Base-by-base conservation (phyloP, 2,797 vertebrate genomes). In the Champsocephalus esox region DNA sequence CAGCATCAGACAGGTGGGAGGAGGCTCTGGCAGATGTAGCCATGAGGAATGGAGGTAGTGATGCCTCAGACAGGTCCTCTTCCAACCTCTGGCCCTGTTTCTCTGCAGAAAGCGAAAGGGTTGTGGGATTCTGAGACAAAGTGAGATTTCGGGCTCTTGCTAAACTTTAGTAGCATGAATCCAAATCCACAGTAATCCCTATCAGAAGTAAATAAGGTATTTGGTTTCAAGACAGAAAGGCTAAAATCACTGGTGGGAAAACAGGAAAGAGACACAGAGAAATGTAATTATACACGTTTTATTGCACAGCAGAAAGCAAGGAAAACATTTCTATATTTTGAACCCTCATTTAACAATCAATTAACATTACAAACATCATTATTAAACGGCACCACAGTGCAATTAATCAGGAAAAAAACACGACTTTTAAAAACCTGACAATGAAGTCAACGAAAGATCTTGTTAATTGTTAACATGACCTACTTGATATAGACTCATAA, bases 1-100 rank as follows among this genome's bases (percentile, higher is more conserved):
- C 84, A 85, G 78, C 87, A 55, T 80, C 81, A 81, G 92, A 92
- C 89, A 93, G 91, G 89, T 88, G 89, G 90, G 88, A 90, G 91
- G 89, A 88, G 81, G 84, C 83, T 87, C 79, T 90, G 89, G 91
- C 88, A 92, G 91, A 89, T 82, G 89, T 85, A 90, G 87, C 81
- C 82, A 74, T 81, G 87, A 92, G 80, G 84, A 87, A 87, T 84
- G 83, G 85, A 88, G 84, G 81, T 73, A 72, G 77, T 86, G 89
- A 91, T 78, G 84, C 80, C 84, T 90, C 79, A 82, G 90, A 93
- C 89, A 89, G 89, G 80, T 87, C 87, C 73, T 87, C 82, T 83
- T 78, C 82, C 88, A 82, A 91, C 88, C 89, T 85, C 89, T 93
- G 88, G 85, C 89, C 87, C 79, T 48, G 70, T 32, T 81, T 60